Base-by-base conservation (phyloP, 2,888 invertebrate species). In the Andrena trimmerana region DNA sequence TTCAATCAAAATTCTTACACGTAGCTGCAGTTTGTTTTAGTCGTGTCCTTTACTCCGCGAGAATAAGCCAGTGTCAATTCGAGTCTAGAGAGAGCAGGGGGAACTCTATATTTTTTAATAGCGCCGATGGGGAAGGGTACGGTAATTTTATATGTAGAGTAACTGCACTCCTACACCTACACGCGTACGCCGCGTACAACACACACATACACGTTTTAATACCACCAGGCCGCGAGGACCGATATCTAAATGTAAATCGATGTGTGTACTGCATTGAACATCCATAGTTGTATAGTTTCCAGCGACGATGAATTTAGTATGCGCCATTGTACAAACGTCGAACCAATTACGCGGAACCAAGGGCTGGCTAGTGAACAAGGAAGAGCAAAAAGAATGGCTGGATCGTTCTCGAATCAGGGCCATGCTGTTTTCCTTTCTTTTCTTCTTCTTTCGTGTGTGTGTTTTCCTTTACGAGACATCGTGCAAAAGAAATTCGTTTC, bases 311-410 rank as follows among this genome's bases (percentile, higher is more conserved):
- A 75, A 69, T 77, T 67, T 87, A 83, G 75, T 65, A 76, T 76
- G 78, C 57, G 76, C 87, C 77, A 74, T 87, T 89, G 89, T 88
- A 89, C 88, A 88, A 84, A 89, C 24, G 24, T 76, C 67, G 87
- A 86, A 84, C 81, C 86, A 88, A 86, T 87, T 83, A 89, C 84
- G 80, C 72, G 72, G 75, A 78, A 77, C 68, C 57, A 70, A 80
- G 80, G 66, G 80, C 83, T 83, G 86, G 80, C 86, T 72, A 77
- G 76, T 79, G 81, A 81, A 75, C 36, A 81, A 72, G 68, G 52
- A 63, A 83, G 83, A 83, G 42, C 54, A 48, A 76, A 76, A 81
- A 85, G 86, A 89, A 87, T 86, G 83, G 81, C 85, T 79, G 81
- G 86, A 87, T 89, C 86, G 87, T 89, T 90, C 77, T 86, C 75